A percentile compares a stretch with the other conserved stretches of the same genome.
Conservation (phyloP, 1,140 invertebrate genomes). For the Aphelinus atriplicis region DNA sequence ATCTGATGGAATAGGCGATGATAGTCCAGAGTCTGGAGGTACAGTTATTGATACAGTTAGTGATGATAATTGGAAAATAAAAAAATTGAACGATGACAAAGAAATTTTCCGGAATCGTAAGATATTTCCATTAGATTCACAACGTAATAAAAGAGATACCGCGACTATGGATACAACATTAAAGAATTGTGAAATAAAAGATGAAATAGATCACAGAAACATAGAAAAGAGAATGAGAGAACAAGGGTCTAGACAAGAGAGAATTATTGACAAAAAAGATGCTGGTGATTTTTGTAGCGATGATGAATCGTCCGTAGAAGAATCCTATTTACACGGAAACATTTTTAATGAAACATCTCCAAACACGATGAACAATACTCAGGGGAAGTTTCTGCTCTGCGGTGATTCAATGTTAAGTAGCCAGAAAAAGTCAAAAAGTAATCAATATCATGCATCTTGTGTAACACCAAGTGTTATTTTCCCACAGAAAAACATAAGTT, state of each 20-base stretch:
- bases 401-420: not conserved
- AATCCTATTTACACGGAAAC: not conserved
- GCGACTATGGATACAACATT: not conserved
- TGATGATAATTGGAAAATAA: not conserved
- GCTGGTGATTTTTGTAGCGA: conserved; percentile 17
- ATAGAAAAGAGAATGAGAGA: not conserved
- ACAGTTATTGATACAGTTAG: not conserved
- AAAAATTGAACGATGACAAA: not conserved
- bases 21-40: not conserved
- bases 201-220: not conserved
- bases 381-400: not conserved
- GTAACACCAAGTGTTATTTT: not conserved
- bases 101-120: not conserved
- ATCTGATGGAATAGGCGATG: no score
- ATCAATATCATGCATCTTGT: not conserved
- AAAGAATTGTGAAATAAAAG: not conserved
- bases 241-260: not conserved
- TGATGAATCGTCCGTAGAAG: not conserved
- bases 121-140: not conserved
- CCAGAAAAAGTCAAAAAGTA: not conserved
- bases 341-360: not conserved
- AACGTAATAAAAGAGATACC: not conserved
- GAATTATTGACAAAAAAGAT: conserved; percentile 1
- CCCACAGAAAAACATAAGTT: conserved; percentile 1
- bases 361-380: not conserved